These are phyloP conservation scores for Lymantria monacha DNA, from an alignment of 2,888 invertebrate species.

Conservation along the genomic window DNA sequence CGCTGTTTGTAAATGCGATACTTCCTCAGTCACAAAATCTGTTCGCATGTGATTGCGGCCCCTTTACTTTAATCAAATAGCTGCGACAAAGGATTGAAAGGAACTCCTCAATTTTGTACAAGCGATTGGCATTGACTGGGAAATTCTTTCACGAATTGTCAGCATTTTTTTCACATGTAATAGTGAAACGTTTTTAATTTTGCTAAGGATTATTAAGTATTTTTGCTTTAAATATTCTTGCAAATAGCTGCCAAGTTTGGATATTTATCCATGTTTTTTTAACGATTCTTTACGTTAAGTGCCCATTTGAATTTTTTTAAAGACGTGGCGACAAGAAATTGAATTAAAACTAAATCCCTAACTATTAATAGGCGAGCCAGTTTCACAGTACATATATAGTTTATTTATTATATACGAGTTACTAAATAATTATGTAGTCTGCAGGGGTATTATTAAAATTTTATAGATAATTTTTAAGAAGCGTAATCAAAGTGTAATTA, in stretches of 20 bases:
- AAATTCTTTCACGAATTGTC: slow-evolving; percentile 62
- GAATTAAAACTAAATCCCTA: too few relatives aligned
- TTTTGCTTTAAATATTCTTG: neutral
- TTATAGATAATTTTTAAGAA: neutral
- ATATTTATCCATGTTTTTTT: too few relatives aligned
- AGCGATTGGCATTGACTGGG: slow-evolving; percentile 72
- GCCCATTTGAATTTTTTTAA: too few relatives aligned
- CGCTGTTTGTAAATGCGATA: slow-evolving; percentile 79
- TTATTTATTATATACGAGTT: too few relatives aligned
- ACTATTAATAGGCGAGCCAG: too few relatives aligned
- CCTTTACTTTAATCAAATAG: slow-evolving; percentile 80
- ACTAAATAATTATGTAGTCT: too few relatives aligned
- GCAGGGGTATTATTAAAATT: too few relatives aligned
- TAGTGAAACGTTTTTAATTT: slow-evolving; percentile 13
- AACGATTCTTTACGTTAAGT: too few relatives aligned
- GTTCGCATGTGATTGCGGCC: slow-evolving; percentile 75
- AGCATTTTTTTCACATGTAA: slow-evolving; percentile 60
- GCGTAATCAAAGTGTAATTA: too few relatives aligned
- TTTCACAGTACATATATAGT: too few relatives aligned
- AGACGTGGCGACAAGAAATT: too few relatives aligned
- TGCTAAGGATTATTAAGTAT: neutral
- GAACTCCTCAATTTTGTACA: slow-evolving; percentile 72
- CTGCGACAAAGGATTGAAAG: slow-evolving; percentile 79
- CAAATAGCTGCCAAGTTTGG: slow-evolving; percentile 6
- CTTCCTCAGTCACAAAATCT: slow-evolving; percentile 73